phyloP scores from a whole-genome alignment of 2,888 invertebrate species.

The Acanthoscelides obtectus region DNA sequence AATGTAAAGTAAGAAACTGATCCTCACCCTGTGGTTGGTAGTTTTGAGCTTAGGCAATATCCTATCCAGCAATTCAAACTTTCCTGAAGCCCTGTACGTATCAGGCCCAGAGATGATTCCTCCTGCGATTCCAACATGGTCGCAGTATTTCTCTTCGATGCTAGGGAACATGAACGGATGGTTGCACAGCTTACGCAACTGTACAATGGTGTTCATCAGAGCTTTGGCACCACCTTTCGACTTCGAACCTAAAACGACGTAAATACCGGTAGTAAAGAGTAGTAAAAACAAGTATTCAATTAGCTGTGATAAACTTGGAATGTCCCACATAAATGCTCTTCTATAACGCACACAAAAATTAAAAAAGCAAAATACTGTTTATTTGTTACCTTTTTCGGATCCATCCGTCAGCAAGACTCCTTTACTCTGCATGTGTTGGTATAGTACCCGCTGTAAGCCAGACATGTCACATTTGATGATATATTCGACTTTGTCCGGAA shows the following conservation, averaged over 20 bases:
- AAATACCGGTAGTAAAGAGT: too few relatives aligned
- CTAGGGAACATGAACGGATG: conserved; percentile 99
- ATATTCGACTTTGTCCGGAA: conserved; percentile 98
- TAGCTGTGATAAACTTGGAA: too few relatives aligned
- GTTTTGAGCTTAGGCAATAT: conserved; percentile 93
- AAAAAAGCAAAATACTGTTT: too few relatives aligned
- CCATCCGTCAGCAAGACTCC: conserved; percentile 94
- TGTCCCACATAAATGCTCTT: too few relatives aligned
- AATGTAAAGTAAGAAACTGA: neutral
- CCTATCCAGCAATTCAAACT: conserved; percentile 94
- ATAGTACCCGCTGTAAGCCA: conserved; percentile 87
- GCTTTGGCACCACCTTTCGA: conserved; percentile 94
- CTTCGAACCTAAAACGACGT: conserved; percentile 13
- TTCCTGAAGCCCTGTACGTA: conserved; percentile 90
- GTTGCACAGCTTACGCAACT: conserved; percentile 96
- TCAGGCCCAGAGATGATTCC: conserved; percentile 83
- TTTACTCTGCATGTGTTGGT: conserved; percentile 97
- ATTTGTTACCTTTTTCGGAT: conserved; percentile 81
- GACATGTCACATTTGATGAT: conserved; percentile 99
- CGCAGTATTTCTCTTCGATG: conserved; percentile 95
- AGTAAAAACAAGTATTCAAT: too few relatives aligned
- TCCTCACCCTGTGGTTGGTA: conserved; percentile 78
- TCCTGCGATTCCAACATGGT: conserved; percentile 74
- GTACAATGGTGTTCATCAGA: conserved; percentile 98
- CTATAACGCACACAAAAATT: too few relatives aligned